Conservation (phyloP, 2,113 vertebrate genomes). For the Acrocephalus arundinaceus region DNA sequence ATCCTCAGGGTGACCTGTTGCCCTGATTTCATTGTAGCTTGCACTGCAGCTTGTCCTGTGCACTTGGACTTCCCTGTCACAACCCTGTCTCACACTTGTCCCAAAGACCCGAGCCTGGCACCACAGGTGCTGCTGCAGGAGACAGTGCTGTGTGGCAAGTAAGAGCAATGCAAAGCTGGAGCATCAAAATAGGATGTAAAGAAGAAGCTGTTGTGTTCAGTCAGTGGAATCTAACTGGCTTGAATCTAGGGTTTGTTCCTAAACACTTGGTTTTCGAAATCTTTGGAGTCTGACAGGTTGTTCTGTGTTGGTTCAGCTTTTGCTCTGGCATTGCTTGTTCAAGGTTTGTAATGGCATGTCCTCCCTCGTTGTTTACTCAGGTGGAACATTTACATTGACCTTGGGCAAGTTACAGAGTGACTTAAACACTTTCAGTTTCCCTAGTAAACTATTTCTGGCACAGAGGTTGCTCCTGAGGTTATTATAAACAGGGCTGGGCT, state of each 20-base stretch:
- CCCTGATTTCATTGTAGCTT: neutral
- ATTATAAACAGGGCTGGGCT: conserved; percentile 13
- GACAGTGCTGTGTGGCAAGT: rapidly evolving
- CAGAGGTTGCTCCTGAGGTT: neutral
- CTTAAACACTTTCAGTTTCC: conserved; percentile 20
- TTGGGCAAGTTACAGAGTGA: neutral
- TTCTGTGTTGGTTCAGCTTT: neutral
- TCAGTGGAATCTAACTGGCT: neutral
- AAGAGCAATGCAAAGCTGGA: neutral
- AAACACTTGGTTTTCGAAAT: neutral
- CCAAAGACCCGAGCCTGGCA: neutral
- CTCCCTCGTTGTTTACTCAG: neutral
- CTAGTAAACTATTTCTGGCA: conserved; percentile 19
- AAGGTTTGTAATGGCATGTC: neutral
- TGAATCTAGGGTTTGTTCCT: neutral
- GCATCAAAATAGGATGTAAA: neutral
- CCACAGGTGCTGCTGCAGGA: neutral
- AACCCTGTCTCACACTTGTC: neutral
- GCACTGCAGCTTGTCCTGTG: neutral
- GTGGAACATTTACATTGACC: neutral
- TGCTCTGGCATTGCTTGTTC: neutral
- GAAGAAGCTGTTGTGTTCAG: neutral
- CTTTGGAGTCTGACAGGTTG: neutral
- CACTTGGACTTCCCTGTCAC: neutral
- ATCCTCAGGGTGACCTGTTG: neutral